Percentiles rank a stretch among this genome's conserved stretches.
These are phyloP conservation scores for Melanostoma scalare DNA, from an alignment of 2,888 invertebrate genomes.

Conservation along the genomic window DNA sequence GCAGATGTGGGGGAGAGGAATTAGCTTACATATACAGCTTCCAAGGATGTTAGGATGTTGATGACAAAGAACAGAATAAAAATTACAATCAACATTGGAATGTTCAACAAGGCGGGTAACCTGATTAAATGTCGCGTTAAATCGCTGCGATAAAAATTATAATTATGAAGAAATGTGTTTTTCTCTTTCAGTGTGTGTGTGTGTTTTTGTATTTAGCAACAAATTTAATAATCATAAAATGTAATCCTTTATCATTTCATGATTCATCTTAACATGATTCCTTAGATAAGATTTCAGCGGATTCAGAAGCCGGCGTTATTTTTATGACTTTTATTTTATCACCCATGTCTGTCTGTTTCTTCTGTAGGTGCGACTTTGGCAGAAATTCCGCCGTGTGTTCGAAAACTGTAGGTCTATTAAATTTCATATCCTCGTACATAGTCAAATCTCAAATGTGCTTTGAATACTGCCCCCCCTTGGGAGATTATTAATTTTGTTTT, in stretches of 20 bases:
- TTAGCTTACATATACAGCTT: neutral
- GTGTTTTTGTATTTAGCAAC: slow-evolving; percentile 27
- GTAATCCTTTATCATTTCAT: slow-evolving; percentile 50
- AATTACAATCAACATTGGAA: slow-evolving; percentile 13
- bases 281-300: slow-evolving; percentile 53
- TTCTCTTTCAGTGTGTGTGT: neutral
- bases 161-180: slow-evolving; percentile 23
- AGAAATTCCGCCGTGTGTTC: no score
- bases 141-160: slow-evolving; percentile 51
- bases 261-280: slow-evolving; percentile 14
- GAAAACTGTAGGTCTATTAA: no score
- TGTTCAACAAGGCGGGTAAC: slow-evolving; percentile 64
- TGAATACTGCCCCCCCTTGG: no score
- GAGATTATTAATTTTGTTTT: slow-evolving; percentile 1
- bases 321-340: slow-evolving; percentile 12
- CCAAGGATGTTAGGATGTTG: slow-evolving; percentile 3
- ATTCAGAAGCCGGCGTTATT: slow-evolving; percentile 9
- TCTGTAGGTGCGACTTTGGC: neutral
- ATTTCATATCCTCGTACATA: no score
- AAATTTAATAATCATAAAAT: slow-evolving; percentile 63
- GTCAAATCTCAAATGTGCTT: no score
- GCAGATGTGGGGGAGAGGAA: slow-evolving; percentile 18
- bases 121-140: slow-evolving; percentile 68
- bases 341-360: neutral
- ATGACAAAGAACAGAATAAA: slow-evolving; percentile 21